Evolutionary conservation across 2,888 invertebrate genomes (phyloP).

Genomic region (Reticulitermes lucifugus): DNA sequence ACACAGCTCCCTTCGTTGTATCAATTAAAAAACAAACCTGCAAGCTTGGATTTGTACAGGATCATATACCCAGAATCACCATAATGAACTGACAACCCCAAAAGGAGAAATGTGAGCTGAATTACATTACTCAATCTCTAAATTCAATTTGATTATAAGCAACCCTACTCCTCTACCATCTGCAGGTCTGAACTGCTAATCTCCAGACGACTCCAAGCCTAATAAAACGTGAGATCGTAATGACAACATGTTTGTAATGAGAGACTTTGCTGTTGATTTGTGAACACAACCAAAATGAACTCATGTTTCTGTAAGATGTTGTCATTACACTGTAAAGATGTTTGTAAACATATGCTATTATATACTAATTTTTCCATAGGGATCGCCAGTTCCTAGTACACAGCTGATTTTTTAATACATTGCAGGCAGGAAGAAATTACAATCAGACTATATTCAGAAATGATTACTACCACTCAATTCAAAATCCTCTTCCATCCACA

Average conservation of each 20-base stretch:
- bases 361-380: neutral
- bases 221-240: neutral
- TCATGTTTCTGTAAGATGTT: neutral
- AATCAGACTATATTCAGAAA: too few species aligned
- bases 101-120: neutral
- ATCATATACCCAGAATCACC: neutral
- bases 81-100: neutral
- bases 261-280: neutral
- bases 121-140: neutral
- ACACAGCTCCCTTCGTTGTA: too few species aligned
- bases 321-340: neutral
- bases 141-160: neutral
- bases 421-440: too few species aligned
- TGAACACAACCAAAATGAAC: neutral
- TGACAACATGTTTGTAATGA: neutral
- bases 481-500: too few species aligned
- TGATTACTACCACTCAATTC: too few species aligned
- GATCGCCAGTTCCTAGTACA: neutral
- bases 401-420: neutral
- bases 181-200: neutral
- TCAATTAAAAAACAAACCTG: too few species aligned
- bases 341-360: neutral
- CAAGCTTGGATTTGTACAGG: neutral
- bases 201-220: neutral
- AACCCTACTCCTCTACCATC: neutral